A percentile compares a stretch with the other conserved stretches of the same genome.
Conservation (phyloP, 2,797 vertebrate species). For the Phalloptychus januarius region DNA sequence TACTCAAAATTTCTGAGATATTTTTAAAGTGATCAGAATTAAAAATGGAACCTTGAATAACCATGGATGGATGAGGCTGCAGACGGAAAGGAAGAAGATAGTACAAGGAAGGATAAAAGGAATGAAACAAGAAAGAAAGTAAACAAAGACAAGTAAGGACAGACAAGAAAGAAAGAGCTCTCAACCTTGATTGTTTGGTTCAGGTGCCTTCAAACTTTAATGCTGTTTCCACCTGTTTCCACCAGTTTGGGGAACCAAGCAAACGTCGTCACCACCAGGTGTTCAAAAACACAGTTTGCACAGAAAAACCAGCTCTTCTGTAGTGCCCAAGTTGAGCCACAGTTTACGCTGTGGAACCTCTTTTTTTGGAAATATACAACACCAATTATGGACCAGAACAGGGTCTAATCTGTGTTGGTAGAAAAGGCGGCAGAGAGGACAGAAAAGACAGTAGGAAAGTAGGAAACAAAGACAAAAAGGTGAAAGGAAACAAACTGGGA, state of each 20-base stretch:
- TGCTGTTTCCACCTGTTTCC: too few relatives aligned
- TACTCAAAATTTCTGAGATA: not conserved
- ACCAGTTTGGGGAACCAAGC: too few relatives aligned
- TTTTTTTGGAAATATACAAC: not conserved
- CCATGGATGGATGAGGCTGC: not conserved
- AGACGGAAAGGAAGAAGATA: not conserved
- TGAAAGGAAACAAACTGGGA: not conserved
- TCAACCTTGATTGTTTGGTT: too few relatives aligned
- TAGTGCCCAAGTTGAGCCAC: not conserved
- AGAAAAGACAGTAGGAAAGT: not conserved
- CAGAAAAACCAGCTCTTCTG: not conserved
- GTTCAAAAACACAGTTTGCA: not conserved
- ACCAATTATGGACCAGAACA: not conserved
- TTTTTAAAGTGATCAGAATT: not conserved
- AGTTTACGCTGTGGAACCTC: not conserved
- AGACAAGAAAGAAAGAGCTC: not conserved
- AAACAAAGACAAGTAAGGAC: not conserved
- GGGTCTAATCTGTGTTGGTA: not conserved
- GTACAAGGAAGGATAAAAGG: not conserved
- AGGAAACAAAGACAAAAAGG: not conserved
- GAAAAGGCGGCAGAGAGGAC: not conserved
- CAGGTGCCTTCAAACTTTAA: too few relatives aligned
- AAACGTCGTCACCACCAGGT: too few relatives aligned
- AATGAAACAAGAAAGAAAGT: not conserved
- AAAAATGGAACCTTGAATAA: not conserved